Base-by-base conservation (phyloP, 2,113 vertebrate species). In the Gambusia holbrooki region DNA sequence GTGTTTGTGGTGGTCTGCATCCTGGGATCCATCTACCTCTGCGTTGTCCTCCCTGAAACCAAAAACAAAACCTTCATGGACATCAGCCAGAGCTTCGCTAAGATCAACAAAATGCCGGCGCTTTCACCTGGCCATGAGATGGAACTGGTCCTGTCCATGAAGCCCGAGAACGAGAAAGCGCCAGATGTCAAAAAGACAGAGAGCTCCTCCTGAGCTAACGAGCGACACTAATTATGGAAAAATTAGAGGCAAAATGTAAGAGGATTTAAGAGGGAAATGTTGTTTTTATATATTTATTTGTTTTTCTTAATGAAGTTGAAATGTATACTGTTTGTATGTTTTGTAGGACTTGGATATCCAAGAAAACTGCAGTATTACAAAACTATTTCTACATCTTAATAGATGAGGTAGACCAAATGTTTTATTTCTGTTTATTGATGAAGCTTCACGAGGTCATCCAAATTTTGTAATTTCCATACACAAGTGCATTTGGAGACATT, bases 31-130 rank as follows among this genome's bases (percentile, higher is more conserved):
- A 12, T 93, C 40, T 99, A 95, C 84, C 94, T 98, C 63, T 95
- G 94, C 54, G 74, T 96, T 11, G 83, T 98, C 77, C 95, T 99
- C 25, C 97, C 97, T 0, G 98, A 99, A 93, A 99, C 97, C 30
- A 99, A 99, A 88, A 97, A 97, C 87, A 98, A 96, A 92, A 98
- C 96, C 1, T 94, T 97, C 8, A 71, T 94, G 61, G 96, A 99
- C 89, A 99, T 99, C 92, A 97, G 94, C 85, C 94, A 95, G 81
- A 96, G 93, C 19, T 99, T 99, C 78, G 92, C 95, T 83, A 97
- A 95, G 84, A 96, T 96, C 72, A 97, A 96, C 90, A 96, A 97
- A 84, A 86, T 93, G 0, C 37, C 84, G 2, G 68, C 62, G 2
- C 48, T 74, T 30, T 45, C 81, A 0, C 87, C 88, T 4, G 77